A percentile compares a stretch with the other conserved stretches of the same genome.
Conservation (phyloP, 2,888 invertebrate genomes). For the Mamestra brassicae region DNA sequence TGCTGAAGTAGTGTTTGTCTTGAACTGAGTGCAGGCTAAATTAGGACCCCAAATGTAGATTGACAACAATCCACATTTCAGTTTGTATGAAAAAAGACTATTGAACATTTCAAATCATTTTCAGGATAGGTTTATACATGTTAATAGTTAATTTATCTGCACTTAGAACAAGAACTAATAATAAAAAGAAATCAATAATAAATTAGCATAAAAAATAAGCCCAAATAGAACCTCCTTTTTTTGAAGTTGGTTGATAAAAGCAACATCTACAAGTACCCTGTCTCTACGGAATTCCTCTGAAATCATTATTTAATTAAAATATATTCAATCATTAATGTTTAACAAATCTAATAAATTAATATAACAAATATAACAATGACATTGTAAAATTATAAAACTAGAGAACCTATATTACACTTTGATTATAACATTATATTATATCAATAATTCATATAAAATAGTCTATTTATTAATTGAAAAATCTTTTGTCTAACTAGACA, state of each 20-base stretch:
- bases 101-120: not conserved
- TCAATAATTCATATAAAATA: not conserved
- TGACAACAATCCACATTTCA: not conserved
- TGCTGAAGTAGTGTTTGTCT: conserved; percentile 12
- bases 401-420: conserved; percentile 56
- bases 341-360: conserved; percentile 71
- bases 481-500: not conserved
- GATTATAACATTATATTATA: not conserved
- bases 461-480: not conserved
- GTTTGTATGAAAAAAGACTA: not conserved
- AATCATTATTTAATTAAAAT: conserved; percentile 68
- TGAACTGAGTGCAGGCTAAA: conserved; percentile 14
- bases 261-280: conserved; percentile 81
- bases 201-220: conserved; percentile 29
- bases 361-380: conserved; percentile 67
- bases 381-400: conserved; percentile 44
- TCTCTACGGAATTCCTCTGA: conserved; percentile 78
- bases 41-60: not conserved
- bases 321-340: conserved; percentile 49
- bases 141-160: not conserved
- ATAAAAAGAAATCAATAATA: conserved; percentile 12
- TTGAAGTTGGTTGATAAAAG: conserved; percentile 50
- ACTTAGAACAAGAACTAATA: conserved; percentile 33
- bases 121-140: not conserved
- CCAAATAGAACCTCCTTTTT: not conserved